A percentile compares a stretch with the other conserved stretches of the same genome.
phyloP scores from a whole-genome alignment of 2,888 invertebrate genomes.

The Dimorphilus gyrociliatus region DNA sequence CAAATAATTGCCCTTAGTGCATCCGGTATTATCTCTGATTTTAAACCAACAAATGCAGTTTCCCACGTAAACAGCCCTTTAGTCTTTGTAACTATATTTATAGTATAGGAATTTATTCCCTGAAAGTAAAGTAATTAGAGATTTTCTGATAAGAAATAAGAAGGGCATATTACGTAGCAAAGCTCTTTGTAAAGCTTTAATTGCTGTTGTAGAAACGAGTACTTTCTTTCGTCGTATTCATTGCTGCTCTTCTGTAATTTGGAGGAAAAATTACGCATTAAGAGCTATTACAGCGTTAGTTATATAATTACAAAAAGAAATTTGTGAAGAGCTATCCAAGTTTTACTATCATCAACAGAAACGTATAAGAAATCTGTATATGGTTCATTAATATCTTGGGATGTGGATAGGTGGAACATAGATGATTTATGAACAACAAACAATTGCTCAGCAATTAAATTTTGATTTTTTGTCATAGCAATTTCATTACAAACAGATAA shows the following conservation, averaged over 20 bases:
- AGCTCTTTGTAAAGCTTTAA: constrained; percentile 6
- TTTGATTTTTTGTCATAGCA: constrained; percentile 9
- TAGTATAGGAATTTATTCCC: constrained; percentile 4
- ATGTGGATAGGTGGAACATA: constrained; percentile 9
- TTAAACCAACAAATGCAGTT: constrained; percentile 4
- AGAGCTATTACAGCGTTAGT: background rate
- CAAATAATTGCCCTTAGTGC: constrained; percentile 5
- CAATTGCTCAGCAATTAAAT: constrained; percentile 8
- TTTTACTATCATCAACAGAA: constrained; percentile 8
- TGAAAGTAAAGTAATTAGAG: background rate
- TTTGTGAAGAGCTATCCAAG: constrained; percentile 10
- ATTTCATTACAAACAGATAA: constrained; percentile 10
- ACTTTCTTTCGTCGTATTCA: constrained; percentile 6
- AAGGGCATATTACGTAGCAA: constrained; percentile 4
- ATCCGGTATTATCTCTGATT: constrained; percentile 4
- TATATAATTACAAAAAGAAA: constrained; percentile 8
- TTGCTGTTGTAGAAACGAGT: constrained; percentile 5
- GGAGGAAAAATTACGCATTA: background rate
- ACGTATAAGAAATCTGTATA: constrained; percentile 12
- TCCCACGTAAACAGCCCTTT: constrained; percentile 5
- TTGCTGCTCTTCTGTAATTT: constrained; percentile 4
- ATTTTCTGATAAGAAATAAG: constrained; percentile 3
- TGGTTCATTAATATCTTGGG: constrained; percentile 9
- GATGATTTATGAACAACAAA: constrained; percentile 7
- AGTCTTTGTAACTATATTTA: constrained; percentile 1